Percentiles rank a stretch among this genome's conserved stretches.
Conservation (phyloP, 1,140 invertebrate species). For the Ceratitis capitata region DNA sequence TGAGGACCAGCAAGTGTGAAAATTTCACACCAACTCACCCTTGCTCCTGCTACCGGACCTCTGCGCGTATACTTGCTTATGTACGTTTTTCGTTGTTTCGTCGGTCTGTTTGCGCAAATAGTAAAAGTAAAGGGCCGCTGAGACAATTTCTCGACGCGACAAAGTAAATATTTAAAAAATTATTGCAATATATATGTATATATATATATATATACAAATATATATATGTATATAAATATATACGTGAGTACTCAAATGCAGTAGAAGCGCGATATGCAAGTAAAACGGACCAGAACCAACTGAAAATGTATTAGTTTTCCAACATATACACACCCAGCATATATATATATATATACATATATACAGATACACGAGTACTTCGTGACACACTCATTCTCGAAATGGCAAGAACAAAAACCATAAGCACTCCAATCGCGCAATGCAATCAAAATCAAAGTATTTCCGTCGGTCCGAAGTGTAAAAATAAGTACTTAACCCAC, state of each 20-base stretch:
- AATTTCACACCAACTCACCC: slow-evolving; percentile 43
- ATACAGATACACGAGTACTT: no score
- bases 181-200: background rate
- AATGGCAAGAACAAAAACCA: no score
- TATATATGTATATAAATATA: background rate
- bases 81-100: background rate
- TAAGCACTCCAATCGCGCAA: background rate
- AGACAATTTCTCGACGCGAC: background rate
- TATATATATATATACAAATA: background rate
- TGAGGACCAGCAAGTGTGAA: slow-evolving; percentile 43
- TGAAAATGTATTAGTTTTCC: background rate
- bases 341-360: no score
- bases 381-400: no score
- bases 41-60: background rate
- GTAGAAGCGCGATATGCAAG: no score
- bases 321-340: no score
- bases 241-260: background rate
- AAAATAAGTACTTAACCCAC: background rate
- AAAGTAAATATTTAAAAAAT: background rate
- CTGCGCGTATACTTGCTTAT: background rate
- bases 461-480: background rate
- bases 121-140: background rate
- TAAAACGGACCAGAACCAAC: background rate
- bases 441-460: background rate
- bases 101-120: background rate